A percentile compares a stretch with the other conserved stretches of the same genome.
Evolutionary conservation across 2,888 invertebrate genomes (phyloP).

Genomic region (Stegophylla sp.): DNA sequence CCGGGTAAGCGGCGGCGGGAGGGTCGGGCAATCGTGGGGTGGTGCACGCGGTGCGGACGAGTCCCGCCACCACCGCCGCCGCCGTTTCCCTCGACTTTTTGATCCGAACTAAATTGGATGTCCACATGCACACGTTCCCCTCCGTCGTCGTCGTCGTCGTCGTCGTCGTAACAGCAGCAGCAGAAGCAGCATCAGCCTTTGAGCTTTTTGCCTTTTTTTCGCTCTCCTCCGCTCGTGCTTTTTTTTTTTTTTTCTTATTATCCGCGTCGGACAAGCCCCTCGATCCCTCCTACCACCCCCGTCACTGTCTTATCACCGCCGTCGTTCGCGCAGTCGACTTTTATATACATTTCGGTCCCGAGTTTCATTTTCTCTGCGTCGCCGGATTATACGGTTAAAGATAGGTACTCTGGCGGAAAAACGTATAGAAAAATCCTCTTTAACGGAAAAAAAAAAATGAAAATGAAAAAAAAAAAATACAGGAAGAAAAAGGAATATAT

Average conservation of each 20-base stretch:
- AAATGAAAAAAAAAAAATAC: slow-evolving; percentile 25
- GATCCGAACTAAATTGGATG: slow-evolving; percentile 59
- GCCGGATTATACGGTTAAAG: slow-evolving; percentile 59
- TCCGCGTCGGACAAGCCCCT: slow-evolving; percentile 54
- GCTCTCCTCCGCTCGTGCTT: slow-evolving; percentile 6
- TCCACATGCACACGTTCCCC: slow-evolving; percentile 50
- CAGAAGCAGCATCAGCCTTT: slow-evolving; percentile 45
- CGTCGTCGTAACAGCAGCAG: not conserved
- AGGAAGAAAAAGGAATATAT: slow-evolving; percentile 35
- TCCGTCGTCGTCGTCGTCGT: not conserved
- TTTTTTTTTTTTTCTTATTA: slow-evolving; percentile 50
- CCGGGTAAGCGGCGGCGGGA: not conserved
- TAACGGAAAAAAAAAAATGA: slow-evolving; percentile 50
- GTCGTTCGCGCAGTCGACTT: slow-evolving; percentile 28
- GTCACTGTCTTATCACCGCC: not conserved
- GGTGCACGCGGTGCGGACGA: not conserved
- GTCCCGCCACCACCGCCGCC: slow-evolving; percentile 20
- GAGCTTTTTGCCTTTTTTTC: slow-evolving; percentile 48
- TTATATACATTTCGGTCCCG: slow-evolving; percentile 52
- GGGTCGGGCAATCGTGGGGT: no score
- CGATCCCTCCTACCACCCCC: not conserved
- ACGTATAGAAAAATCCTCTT: slow-evolving; percentile 59
- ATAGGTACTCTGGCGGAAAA: slow-evolving; percentile 54
- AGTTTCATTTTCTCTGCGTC: slow-evolving; percentile 58
- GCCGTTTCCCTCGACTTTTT: slow-evolving; percentile 53